phyloP scores from a whole-genome alignment of 1,140 invertebrate species.

The Drosophila fuyamai region DNA sequence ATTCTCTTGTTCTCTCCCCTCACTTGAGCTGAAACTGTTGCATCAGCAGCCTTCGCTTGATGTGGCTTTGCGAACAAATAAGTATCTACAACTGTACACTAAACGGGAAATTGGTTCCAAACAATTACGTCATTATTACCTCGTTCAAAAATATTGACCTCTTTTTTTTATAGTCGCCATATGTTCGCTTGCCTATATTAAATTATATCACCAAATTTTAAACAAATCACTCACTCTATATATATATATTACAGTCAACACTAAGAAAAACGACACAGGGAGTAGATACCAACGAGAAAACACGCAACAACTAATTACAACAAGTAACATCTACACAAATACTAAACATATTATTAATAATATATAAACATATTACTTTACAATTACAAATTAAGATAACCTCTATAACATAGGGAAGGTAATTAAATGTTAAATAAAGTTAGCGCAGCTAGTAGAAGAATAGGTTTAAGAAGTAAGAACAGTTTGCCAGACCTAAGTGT shows the following conservation, averaged over 20 bases:
- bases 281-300: conserved; percentile 6
- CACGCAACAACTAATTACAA: neutral
- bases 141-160: neutral
- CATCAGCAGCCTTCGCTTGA: neutral
- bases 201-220: neutral
- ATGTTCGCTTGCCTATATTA: no score
- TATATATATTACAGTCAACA: conserved; percentile 5
- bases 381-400: neutral
- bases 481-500: neutral
- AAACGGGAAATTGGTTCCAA: neutral
- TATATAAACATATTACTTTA: neutral
- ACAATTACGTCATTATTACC: conserved; percentile 5
- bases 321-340: conserved; percentile 14
- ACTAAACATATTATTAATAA: conserved; percentile 6
- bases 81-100: conserved; percentile 3
- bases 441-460: conserved; percentile 8
- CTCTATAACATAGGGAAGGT: neutral
- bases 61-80: conserved; percentile 1
- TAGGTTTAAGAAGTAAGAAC: neutral
- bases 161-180: no score
- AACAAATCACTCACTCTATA: conserved; percentile 1
- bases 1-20: no score
- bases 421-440: conserved; percentile 8
- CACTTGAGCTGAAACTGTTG: neutral
- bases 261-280: conserved; percentile 6